Conservation (phyloP, 2,113 vertebrate species). For the Paedocypris sp. region DNA sequence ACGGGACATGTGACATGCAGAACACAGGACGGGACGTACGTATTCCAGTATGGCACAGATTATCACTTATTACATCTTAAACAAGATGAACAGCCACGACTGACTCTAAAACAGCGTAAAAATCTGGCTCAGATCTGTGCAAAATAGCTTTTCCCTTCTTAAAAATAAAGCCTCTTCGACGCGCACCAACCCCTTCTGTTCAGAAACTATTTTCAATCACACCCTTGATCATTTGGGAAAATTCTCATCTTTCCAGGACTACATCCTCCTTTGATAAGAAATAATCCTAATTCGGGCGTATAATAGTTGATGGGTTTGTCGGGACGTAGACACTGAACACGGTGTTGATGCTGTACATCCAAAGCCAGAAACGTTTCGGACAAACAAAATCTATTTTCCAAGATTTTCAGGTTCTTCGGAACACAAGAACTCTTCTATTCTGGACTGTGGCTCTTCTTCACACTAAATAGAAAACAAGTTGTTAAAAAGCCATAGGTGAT, state of each 20-base stretch:
- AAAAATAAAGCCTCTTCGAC: slow-evolving; percentile 1
- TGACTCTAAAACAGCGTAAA: neutral
- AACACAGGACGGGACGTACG: slow-evolving; percentile 13
- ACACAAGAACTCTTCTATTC: neutral
- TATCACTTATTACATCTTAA: neutral
- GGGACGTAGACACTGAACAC: neutral
- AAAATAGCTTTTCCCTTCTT: neutral
- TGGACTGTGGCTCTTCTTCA: neutral
- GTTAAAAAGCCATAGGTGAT: no score
- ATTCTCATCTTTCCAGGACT: no score
- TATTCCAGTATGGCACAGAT: slow-evolving; percentile 2
- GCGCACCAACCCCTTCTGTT: neutral
- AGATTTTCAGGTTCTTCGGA: neutral
- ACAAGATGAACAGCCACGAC: neutral
- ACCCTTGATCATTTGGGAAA: no score
- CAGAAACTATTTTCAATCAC: no score
- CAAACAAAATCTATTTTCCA: neutral
- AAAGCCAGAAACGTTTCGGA: neutral
- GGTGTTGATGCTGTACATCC: neutral
- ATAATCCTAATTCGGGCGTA: no score
- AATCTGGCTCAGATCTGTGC: neutral
- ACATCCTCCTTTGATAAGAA: no score
- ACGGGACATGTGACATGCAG: neutral
- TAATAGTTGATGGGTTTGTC: no score
- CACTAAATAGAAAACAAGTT: neutral